Percentiles rank a stretch among this genome's conserved stretches.
These are phyloP conservation scores for Gavialis gangeticus DNA, from an alignment of 2,113 vertebrate genomes.

Conservation along the genomic window DNA sequence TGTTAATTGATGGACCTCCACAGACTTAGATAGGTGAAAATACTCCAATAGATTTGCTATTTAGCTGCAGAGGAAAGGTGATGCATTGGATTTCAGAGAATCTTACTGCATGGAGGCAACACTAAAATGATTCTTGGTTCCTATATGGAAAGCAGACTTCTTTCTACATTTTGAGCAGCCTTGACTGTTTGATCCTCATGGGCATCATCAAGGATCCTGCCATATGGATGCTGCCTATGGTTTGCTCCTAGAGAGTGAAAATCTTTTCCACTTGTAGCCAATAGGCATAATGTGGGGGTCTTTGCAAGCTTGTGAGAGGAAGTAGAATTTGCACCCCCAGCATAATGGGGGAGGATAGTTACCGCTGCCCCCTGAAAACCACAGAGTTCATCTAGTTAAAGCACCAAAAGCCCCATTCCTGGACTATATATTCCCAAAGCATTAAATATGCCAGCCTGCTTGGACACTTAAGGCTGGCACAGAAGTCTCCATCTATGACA, in stretches of 20 bases:
- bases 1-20: neutral
- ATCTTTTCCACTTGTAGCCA: neutral
- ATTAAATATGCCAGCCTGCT: neutral
- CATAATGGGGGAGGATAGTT: neutral
- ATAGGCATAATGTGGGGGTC: neutral
- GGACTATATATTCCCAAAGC: neutral
- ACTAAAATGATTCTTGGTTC: neutral
- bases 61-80: rapidly evolving
- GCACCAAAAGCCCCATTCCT: neutral
- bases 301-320: neutral
- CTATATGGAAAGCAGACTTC: no score
- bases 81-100: neutral
- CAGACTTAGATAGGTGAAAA: neutral
- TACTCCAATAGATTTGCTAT: neutral
- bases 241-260: neutral
- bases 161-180: no score
- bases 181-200: neutral
- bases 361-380: neutral
- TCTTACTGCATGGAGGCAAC: neutral
- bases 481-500: neutral
- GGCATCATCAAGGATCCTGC: rapidly evolving
- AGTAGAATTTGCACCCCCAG: neutral
- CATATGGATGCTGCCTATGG: neutral
- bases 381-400: neutral
- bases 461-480: neutral